A percentile compares a stretch with the other conserved stretches of the same genome.
phyloP scores from a whole-genome alignment of 2,113 vertebrate genomes.

The Ptilonorhynchus violaceus region DNA sequence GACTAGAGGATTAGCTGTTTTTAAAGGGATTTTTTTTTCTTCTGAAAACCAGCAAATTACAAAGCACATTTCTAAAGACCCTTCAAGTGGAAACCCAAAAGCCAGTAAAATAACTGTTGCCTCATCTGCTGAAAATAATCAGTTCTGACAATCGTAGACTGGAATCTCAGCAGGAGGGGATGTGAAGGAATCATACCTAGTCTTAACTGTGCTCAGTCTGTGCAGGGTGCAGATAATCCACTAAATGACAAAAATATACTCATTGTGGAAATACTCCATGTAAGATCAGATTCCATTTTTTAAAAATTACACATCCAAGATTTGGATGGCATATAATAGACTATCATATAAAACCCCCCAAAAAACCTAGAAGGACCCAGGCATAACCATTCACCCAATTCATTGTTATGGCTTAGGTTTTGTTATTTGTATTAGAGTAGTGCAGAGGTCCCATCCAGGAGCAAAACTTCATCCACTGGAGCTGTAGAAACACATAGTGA shows the following conservation, averaged over 20 bases:
- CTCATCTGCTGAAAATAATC: constrained; percentile 43
- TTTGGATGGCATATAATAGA: background rate
- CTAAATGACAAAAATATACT: background rate
- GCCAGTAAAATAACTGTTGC: constrained; percentile 45
- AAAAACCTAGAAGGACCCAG: background rate
- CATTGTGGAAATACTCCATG: background rate
- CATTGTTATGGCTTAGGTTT: background rate
- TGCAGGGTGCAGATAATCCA: background rate
- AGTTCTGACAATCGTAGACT: constrained; percentile 30
- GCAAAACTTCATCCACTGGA: background rate
- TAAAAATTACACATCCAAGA: background rate
- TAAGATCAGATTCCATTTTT: background rate
- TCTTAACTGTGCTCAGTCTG: background rate
- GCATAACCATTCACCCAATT: background rate
- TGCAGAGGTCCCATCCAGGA: background rate
- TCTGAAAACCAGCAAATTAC: constrained; percentile 29
- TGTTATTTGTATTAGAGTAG: background rate
- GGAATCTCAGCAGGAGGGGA: background rate
- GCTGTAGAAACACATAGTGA: background rate
- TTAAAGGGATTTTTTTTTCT: background rate
- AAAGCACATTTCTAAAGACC: constrained; percentile 8
- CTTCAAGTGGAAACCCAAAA: constrained; percentile 44
- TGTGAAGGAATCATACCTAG: constrained; percentile 22
- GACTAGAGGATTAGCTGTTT: background rate
- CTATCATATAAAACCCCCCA: background rate